Evolutionary conservation across 1,140 invertebrate genomes (phyloP), one percentile per base, ranked within the genome.

Genomic region (Druon quercuslanigerum): DNA sequence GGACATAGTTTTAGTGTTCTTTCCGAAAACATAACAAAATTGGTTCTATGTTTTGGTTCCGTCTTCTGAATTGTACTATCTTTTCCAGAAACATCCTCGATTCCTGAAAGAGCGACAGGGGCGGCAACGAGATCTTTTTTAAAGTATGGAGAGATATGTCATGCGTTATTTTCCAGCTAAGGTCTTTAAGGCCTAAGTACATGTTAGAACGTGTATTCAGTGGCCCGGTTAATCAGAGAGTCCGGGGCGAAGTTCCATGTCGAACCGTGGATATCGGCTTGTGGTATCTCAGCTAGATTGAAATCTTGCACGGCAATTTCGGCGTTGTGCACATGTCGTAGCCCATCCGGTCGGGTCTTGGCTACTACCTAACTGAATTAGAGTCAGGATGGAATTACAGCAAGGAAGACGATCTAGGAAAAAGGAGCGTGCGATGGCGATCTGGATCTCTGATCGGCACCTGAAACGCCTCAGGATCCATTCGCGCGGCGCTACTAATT

Each of bases 291-390:
- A 46, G 51, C 57, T 50, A 73, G 89, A 90, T 90, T 86, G 88
- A 87, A 83, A 89, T 89, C 89, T 77, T 80, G 83, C 81, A 82
- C 83, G 84, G 87, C 78, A 89, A 89, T 89, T 89, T 88, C 73
- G 83, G 82, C 88, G 83, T 89, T 85, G 86, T 83, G 86, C 88
- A 90, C 88, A 90, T 90, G 89, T 89, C 89, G 86, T 83, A 66
- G 25, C 9, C 60, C 60, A 66, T 66, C 60, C 60, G 60, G 86
- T 81, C 80, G 77, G 78, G 73, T 54, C 75, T 72, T 19, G 56
- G 72, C 60, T 57, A 54, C 60, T 57, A 54, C 60, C 75, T 74
- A 70, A 71, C 60, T 77, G 79, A 80, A 80, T 80, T 80, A 77
- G 79, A 54, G 75, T 56, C n/a, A n/a, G 72, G 75, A 72, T 70